Base-by-base conservation (phyloP, 2,888 invertebrate genomes). In the Tenthredo livida region DNA sequence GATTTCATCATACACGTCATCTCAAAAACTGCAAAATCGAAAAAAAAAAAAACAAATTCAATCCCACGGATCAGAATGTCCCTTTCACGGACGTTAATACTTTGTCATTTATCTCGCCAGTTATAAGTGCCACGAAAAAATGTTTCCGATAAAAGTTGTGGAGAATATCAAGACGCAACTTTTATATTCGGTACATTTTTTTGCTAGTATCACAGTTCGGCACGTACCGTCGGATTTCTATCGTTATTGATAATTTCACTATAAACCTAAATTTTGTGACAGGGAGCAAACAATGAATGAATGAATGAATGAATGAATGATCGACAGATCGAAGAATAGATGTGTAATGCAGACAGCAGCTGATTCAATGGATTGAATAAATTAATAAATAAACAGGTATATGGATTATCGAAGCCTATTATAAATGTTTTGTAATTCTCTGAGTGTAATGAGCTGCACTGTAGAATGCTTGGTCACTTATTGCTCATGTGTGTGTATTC, bases 321-420 rank as follows among this genome's bases (percentile, higher is more conserved):
- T 47, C 7, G n/a, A n/a, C n/a, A 7, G 54, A 54, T 50, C 50
- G n/a, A 50, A 50, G 17, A 50, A 54, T n/a, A 54, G 54, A 0
- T 7, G 54, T 54, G 54, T 54, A 54, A 54, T 54, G 7, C 5
- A 33, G 15, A 29, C 40, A 40, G 21, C 12, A 47, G 10, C 47
- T 47, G 75, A n/a, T 37, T 75, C 47, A 47, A 29, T 75, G 17
- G 25, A 37, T 15, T 75, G 75, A 75, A 75, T 75, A 75, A 47
- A 75, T 75, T 47, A 75, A 75, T 75, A 75, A 75, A 29, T 43
- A 21, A 40, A 40, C 43, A 40, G 37, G 72, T 67, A 54, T 47
- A 47, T 47, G 47, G 47, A 47, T 47, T 47, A 47, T 47, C 15
- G 3, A 47, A 47, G 47, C n/a, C 54, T 54, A 5, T 17, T 50